A percentile compares a stretch with the other conserved stretches of the same genome.
phyloP scores from a whole-genome alignment of 2,888 invertebrate species.

The Ecdyonurus torrentis region DNA sequence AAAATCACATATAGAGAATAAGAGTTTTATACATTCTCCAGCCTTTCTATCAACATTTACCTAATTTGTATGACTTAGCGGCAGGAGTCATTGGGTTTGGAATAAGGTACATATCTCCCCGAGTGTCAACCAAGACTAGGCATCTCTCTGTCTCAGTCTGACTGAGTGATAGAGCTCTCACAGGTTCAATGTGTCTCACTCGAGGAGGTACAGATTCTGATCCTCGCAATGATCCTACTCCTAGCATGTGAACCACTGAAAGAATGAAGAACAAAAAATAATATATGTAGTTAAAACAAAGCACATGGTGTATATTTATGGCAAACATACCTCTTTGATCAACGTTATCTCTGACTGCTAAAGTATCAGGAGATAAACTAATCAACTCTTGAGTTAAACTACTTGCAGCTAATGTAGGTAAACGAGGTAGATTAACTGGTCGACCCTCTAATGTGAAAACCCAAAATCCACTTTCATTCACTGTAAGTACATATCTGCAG shows the following conservation, averaged over 20 bases:
- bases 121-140: background rate
- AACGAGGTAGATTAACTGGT: background rate
- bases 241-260: slow-evolving; percentile 1
- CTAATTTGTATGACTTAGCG: background rate
- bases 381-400: background rate
- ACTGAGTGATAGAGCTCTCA: background rate
- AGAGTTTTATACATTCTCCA: background rate
- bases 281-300: too few relatives aligned
- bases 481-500: background rate
- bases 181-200: background rate
- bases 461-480: background rate
- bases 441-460: background rate
- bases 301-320: too few relatives aligned
- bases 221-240: background rate
- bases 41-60: background rate
- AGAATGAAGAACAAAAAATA: too few relatives aligned
- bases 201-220: background rate
- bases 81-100: background rate
- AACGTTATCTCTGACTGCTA: background rate
- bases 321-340: background rate
- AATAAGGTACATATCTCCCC: background rate
- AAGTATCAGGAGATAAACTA: background rate
- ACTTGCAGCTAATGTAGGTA: background rate
- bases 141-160: background rate
- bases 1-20: background rate